Percentiles rank a stretch among this genome's conserved stretches.
Conservation (phyloP, 2,113 vertebrate species). For the Syngnathus typhle region DNA sequence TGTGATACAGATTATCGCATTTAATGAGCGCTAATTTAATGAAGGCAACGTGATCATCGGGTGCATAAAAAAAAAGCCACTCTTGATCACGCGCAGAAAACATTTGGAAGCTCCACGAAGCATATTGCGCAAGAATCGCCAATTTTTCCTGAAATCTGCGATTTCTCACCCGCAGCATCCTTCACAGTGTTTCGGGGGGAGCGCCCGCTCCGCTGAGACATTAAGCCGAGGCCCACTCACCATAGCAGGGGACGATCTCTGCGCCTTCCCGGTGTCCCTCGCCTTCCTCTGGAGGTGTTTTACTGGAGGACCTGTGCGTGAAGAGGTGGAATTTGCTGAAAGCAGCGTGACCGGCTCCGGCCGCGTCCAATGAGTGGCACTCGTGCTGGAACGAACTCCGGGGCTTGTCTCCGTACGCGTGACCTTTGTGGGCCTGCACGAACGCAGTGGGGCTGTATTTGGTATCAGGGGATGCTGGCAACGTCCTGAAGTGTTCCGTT, state of each 20-base stretch:
- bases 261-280: constrained; percentile 83
- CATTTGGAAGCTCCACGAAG: not conserved
- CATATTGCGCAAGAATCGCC: too few species aligned
- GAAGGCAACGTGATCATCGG: not conserved
- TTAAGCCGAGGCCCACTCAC: constrained; percentile 70
- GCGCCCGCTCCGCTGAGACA: not conserved
- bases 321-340: constrained; percentile 94
- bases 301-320: constrained; percentile 84
- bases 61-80: not conserved
- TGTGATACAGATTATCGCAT: constrained; percentile 71
- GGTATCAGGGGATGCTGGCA: constrained; percentile 77
- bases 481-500: constrained; percentile 88
- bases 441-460: constrained; percentile 88
- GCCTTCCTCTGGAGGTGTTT: constrained; percentile 82
- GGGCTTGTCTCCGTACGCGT: constrained; percentile 85
- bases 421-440: constrained; percentile 86
- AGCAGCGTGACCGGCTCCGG: constrained; percentile 72
- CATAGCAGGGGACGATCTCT: constrained; percentile 83
- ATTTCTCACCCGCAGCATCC: not conserved
- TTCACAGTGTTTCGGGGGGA: not conserved
- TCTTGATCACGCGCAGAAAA: not conserved
- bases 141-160: not conserved
- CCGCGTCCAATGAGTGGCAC: constrained; percentile 80
- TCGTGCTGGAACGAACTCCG: constrained; percentile 83
- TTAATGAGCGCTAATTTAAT: constrained; percentile 64